These are phyloP conservation scores for Anguilla obscura DNA, from an alignment of 2,797 vertebrate genomes.

Conservation along the genomic window DNA sequence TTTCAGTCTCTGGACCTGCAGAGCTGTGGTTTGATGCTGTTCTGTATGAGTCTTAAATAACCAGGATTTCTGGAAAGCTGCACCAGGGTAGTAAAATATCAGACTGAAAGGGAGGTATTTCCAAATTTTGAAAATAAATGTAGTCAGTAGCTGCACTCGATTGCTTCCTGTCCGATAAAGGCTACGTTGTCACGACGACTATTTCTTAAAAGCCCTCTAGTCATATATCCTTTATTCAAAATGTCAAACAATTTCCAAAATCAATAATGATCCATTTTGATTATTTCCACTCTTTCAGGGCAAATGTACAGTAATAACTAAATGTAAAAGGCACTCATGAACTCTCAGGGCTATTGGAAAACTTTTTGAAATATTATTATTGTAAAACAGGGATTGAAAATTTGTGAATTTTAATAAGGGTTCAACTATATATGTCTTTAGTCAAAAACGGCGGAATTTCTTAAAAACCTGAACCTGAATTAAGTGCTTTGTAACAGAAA, in stretches of 20 bases:
- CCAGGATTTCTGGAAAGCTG: conserved; percentile 18
- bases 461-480: no score
- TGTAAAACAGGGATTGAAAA: background rate
- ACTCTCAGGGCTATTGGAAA: background rate
- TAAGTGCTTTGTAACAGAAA: background rate
- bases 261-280: background rate
- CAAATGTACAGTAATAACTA: background rate
- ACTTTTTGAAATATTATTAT: background rate
- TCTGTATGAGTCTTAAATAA: conserved; percentile 25
- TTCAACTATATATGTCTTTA: background rate
- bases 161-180: conserved; percentile 6
- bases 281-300: background rate
- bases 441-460: background rate
- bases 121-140: background rate
- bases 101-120: conserved; percentile 12
- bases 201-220: background rate
- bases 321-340: background rate
- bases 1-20: conserved; percentile 19
- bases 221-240: background rate
- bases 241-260: background rate
- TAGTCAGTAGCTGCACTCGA: conserved; percentile 12
- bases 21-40: conserved; percentile 6
- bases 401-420: background rate
- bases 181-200: background rate
- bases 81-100: conserved; percentile 22